Percentiles rank a stretch among this genome's conserved stretches.
phyloP scores from a whole-genome alignment of 2,797 vertebrate genomes.

The Sebastolobus alascanus region DNA sequence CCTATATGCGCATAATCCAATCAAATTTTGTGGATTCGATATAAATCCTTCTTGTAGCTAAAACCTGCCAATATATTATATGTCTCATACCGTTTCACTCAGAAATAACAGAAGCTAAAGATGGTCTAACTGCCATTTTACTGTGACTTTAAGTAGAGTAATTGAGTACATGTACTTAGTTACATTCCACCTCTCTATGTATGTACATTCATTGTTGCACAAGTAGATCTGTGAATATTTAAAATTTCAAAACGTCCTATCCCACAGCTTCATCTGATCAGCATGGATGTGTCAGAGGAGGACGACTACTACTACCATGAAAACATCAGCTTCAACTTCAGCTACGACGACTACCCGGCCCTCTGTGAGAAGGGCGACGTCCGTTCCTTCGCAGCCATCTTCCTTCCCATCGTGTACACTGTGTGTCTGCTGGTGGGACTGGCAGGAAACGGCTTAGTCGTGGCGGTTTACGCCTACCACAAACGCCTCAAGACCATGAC shows the following conservation, averaged over 20 bases:
- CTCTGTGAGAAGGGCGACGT: slow-evolving; percentile 91
- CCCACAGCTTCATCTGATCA: slow-evolving; percentile 34
- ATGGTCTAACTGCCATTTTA: too few relatives aligned
- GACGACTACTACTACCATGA: slow-evolving; percentile 72
- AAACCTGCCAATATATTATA: too few relatives aligned
- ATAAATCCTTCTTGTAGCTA: too few relatives aligned
- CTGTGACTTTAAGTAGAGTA: too few relatives aligned
- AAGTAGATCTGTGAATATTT: not conserved
- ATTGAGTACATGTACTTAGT: too few relatives aligned
- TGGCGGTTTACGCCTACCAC: slow-evolving; percentile 89
- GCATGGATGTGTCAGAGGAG: slow-evolving; percentile 70
- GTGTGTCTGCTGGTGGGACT: slow-evolving; percentile 88
- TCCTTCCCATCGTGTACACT: slow-evolving; percentile 90
- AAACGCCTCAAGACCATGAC: slow-evolving; percentile 91
- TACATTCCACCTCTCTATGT: not conserved
- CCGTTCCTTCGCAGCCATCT: slow-evolving; percentile 88
- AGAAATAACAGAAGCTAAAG: too few relatives aligned
- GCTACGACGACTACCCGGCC: slow-evolving; percentile 83
- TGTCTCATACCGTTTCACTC: too few relatives aligned
- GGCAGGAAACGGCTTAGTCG: slow-evolving; percentile 89
- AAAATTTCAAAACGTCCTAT: slow-evolving; percentile 11
- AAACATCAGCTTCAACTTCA: slow-evolving; percentile 76
- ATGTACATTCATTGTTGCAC: not conserved
- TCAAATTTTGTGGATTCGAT: too few relatives aligned
- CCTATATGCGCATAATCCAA: too few relatives aligned